These are phyloP conservation scores for Melanotaenia pygmaea DNA, from an alignment of 2,797 vertebrate genomes.

Conservation along the genomic window DNA sequence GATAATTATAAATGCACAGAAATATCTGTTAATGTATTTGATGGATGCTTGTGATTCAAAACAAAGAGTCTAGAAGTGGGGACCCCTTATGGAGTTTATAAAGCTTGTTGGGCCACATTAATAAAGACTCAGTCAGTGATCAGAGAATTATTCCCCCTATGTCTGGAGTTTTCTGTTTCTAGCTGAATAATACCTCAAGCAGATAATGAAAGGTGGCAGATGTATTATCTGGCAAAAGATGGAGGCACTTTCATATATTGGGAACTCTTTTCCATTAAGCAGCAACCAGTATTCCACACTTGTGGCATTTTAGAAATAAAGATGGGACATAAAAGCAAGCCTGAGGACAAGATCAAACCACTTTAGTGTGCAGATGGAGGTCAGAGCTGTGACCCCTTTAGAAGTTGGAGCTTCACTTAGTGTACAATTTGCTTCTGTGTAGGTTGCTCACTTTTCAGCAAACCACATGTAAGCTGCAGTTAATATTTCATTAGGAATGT, in stretches of 20 bases:
- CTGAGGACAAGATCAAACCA: conserved; percentile 42
- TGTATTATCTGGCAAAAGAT: conserved; percentile 15
- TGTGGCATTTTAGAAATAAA: conserved; percentile 21
- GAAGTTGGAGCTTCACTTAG: conserved; percentile 58
- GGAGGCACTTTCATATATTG: conserved; percentile 3
- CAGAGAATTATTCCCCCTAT: conserved; percentile 46
- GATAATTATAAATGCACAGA: conserved; percentile 37
- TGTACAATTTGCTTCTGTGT: conserved; percentile 23
- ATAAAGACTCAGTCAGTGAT: conserved; percentile 51
- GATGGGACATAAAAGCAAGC: conserved; percentile 33
- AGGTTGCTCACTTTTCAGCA: conserved; percentile 59
- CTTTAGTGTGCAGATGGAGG: conserved; percentile 53
- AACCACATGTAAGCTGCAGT: conserved; percentile 74
- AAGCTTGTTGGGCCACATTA: conserved; percentile 75
- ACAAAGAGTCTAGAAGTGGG: conserved; percentile 55
- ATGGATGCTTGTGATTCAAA: conserved; percentile 59
- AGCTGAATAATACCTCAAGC: conserved; percentile 31
- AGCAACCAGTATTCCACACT: neutral
- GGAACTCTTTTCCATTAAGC: neutral
- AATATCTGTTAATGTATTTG: conserved; percentile 23
- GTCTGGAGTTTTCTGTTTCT: conserved; percentile 40
- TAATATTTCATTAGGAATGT: conserved; percentile 73
- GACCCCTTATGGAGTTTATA: conserved; percentile 73
- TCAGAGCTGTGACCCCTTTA: conserved; percentile 62
- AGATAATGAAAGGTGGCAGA: conserved; percentile 35